Base-by-base conservation (phyloP, 2,888 invertebrate species). In the Tholera decimalis region DNA sequence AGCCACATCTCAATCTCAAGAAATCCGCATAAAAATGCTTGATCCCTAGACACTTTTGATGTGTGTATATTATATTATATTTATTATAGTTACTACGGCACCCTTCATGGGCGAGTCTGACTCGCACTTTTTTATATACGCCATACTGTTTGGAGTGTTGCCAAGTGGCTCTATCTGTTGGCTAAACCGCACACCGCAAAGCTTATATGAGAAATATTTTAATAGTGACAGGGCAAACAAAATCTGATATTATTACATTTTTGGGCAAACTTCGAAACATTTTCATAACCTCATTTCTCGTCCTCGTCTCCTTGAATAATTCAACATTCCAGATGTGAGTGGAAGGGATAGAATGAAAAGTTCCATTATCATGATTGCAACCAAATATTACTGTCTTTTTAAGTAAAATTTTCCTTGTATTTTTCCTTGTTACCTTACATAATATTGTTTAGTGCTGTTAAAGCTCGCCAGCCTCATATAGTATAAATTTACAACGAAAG, bases 351-450 rank as follows among this genome's bases (percentile, higher is more conserved):
- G 78, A 69, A 82, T 79, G 82, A 84, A 85, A n/a, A 83, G 74
- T 73, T 83, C 86, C 89, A 88, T 90, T 88, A 88, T 78, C 68
- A 62, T 84, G 83, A 89, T 90, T 89, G 85, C 85, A 82, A 83
- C 77, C 80, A 87, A 86, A 87, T 84, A 83, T 86, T 85, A 73
- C 44, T 70, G 43, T 68, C 35, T 72, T 77, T 82, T 77, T 37
- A 76, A 73, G 55, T 75, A 46, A 66, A 81, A 72, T 24, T 67
- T 76, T 68, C 20, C 44, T n/a, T 24, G 0, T 11, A 49, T 51
- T 43, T 63, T 56, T 37, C n/a, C n/a, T n/a, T n/a, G n/a, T 37
- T 64, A 22, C 33, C 41, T 41, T 13, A 9, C n/a, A 41, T 41
- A 24, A 41, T 41, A 24, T 24, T 28, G 13, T 44, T 44, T 9